Evolutionary conservation across 2,113 vertebrate genomes (phyloP).

Genomic region (Tragulus kanchil): DNA sequence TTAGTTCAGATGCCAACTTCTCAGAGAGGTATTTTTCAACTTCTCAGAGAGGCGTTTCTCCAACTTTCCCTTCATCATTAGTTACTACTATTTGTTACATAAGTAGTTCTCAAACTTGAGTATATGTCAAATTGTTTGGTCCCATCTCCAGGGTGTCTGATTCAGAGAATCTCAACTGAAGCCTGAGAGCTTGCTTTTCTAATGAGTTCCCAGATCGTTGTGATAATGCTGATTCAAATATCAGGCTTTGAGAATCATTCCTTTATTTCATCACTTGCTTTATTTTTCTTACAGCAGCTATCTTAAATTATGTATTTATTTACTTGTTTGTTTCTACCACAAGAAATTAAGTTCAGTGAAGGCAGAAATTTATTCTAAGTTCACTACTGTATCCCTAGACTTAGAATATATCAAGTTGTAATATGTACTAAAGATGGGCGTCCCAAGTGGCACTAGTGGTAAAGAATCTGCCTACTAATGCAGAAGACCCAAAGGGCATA

Average conservation of each 20-base stretch:
- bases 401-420: not conserved
- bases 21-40: not conserved
- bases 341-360: not conserved
- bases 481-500: not conserved
- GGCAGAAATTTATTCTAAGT: not conserved
- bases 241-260: not conserved
- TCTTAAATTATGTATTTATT: not conserved
- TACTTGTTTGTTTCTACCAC: not conserved
- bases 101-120: not conserved
- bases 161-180: not conserved
- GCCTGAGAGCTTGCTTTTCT: slow-evolving; percentile 11
- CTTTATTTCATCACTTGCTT: not conserved
- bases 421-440: not conserved
- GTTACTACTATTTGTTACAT: not conserved
- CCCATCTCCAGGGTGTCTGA: not conserved
- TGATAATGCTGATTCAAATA: not conserved
- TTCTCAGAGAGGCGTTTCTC: not conserved
- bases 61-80: not conserved
- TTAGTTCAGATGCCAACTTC: not conserved
- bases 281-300: not conserved
- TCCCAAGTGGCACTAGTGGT: not conserved
- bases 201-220: not conserved
- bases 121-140: not conserved
- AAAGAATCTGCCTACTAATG: not conserved
- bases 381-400: not conserved